Evolutionary conservation across 92 coral and sea anemone species (phyloP), one percentile per base, ranked within the genome.

Genomic region (Parazoanthus atlanticus): DNA sequence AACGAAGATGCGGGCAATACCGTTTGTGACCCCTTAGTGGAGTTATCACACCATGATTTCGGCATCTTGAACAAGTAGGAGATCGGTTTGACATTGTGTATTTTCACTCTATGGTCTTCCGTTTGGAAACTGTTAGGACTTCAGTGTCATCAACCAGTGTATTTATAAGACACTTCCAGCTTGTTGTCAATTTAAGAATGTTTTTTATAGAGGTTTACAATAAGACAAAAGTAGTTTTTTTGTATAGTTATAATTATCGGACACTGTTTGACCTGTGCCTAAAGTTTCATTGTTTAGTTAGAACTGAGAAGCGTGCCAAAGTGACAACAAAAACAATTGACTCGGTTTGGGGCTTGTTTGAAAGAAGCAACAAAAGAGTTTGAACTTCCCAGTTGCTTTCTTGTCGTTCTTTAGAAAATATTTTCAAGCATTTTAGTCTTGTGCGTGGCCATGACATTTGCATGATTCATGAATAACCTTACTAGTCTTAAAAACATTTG

Each of bases 1-100:
- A 84, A 0, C 52, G 64, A 2, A 41, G 15, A 33, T 84, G 56
- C 12, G 87, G 87, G 43, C 87, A 84, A 49, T 70, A 71, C 5
- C 78, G 40, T 23, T 84, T 84, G 28, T 84, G 87, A 7, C 87
- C 87, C 64, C 74, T 69, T 6, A 84, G 64, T 16, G 87, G 87
- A 41, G 38, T 46, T 15, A 84, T 69, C 12, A 84, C 26, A 34
- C 87, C 87, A 21, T 84, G 87, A 72, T 84, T 84, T 84, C 87
- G 54, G 78, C 87, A 84, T 70, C 87, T 84, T 40, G 87, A 84
- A 43, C 87, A 84, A 72, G 87, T 84, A 40, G 87, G 87, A n/a
- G 54, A 12, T 70, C 87, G 52, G 26, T 49, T 84, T 43, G 87
- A 43, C 78, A 84, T 70, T 40, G 21, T 40, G 34, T 36, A 32